These are phyloP conservation scores for Psittacula cyanocephala DNA, from an alignment of 2,113 vertebrate genomes.

Conservation along the genomic window DNA sequence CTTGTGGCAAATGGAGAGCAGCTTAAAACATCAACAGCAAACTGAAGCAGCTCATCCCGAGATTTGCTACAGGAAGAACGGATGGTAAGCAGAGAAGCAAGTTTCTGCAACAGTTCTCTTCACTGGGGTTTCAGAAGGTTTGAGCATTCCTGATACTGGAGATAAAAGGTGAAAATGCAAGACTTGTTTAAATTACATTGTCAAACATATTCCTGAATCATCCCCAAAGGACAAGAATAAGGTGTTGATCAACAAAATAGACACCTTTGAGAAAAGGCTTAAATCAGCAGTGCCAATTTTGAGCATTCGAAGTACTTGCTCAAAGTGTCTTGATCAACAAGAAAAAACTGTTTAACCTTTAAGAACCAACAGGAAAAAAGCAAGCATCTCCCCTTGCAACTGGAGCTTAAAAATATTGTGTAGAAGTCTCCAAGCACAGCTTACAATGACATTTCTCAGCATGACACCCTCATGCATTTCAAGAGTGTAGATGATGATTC, in stretches of 20 bases:
- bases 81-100: neutral
- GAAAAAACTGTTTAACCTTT: neutral
- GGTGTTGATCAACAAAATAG: neutral
- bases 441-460: slow-evolving; percentile 31
- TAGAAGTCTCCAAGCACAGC: neutral
- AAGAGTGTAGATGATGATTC: slow-evolving; percentile 36
- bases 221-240: neutral
- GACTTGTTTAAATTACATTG: neutral
- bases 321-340: neutral
- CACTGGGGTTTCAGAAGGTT: neutral
- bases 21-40: neutral
- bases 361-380: neutral
- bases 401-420: neutral
- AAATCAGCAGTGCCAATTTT: neutral
- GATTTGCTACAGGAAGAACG: neutral
- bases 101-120: neutral
- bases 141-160: neutral
- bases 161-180: neutral
- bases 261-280: neutral
- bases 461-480: slow-evolving; percentile 9
- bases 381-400: neutral
- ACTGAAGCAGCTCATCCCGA: neutral
- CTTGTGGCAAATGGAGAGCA: neutral
- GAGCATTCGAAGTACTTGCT: neutral
- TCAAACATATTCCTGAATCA: neutral